Evolutionary conservation across 2,888 invertebrate genomes (phyloP).

Genomic region (Noctua comes): DNA sequence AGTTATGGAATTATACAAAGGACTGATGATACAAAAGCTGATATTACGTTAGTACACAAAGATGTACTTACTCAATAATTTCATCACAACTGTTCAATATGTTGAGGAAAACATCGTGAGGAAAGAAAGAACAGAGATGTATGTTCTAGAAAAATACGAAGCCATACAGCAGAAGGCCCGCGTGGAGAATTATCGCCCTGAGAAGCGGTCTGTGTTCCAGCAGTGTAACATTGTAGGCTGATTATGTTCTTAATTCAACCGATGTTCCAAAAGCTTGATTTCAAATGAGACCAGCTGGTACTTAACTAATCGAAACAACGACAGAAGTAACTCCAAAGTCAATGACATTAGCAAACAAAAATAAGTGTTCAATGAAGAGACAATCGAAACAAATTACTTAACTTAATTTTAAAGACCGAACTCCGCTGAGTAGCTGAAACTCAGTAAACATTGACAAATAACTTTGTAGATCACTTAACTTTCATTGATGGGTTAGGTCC

Average conservation of each 20-base stretch:
- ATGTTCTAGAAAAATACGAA: not conserved
- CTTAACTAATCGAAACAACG: not conserved
- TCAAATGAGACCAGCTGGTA: not conserved
- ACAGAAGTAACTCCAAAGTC: slow-evolving; percentile 5
- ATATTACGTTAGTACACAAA: not conserved
- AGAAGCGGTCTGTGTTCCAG: not conserved
- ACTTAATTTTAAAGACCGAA: slow-evolving; percentile 21
- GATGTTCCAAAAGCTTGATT: not conserved
- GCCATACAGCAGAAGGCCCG: not conserved
- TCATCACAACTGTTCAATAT: not conserved
- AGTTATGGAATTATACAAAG: not conserved
- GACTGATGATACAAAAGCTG: slow-evolving; percentile 4
- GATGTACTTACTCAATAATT: not conserved
- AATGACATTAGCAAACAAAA: slow-evolving; percentile 13
- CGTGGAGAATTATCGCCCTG: not conserved
- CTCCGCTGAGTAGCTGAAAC: slow-evolving; percentile 7
- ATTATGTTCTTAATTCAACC: not conserved
- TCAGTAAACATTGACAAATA: slow-evolving; percentile 38
- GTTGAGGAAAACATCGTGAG: not conserved
- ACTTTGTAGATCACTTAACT: slow-evolving; percentile 27
- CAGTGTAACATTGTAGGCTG: not conserved
- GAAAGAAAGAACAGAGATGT: not conserved
- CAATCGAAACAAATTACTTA: slow-evolving; percentile 20
- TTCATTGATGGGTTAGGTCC: slow-evolving; percentile 27
- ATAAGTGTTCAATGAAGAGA: slow-evolving; percentile 9